Base-by-base conservation (phyloP, 1,140 invertebrate species). In the Venturia canescens region DNA sequence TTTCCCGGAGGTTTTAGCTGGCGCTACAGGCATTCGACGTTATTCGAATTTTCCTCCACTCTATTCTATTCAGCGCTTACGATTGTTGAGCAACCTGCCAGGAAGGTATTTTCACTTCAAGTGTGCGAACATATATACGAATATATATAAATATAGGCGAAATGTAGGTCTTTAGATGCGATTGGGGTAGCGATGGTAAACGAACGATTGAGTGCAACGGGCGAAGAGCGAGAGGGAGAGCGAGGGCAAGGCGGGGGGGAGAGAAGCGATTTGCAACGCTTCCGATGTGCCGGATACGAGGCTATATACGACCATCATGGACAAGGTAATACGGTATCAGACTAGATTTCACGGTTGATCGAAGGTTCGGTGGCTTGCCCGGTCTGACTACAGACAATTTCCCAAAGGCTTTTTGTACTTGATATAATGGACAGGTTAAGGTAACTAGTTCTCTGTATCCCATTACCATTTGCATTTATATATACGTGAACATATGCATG, bases 321-420 rank as follows among this genome's bases (percentile, higher is more conserved):
- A 53, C 66, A 80, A 63, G 81, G 82, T 87, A 87, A 88, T 88
- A 84, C 86, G 87, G 44, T 85, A 88, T 88, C 83, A 83, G 87
- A 89, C 86, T 89, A 88, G 86, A 88, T 88, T 89, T 89, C 88
- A 88, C 85, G 88, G 83, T 86, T 86, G 87, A 89, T 88, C 87
- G 88, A 87, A 83, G 48, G 71, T 83, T 71, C 63, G 48, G 66
- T 53, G 76, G 75, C 81, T 78, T 81, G 38, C 82, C 84, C 71
- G n/a, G 66, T 29, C 29, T n/a, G 26, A 53, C 71, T 82, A 86
- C 87, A 88, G 87, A 89, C 87, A 85, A 88, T 89, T 89, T 88
- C 87, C 88, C 88, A 88, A 88, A 88, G 88, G 87, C 86, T 87
- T 87, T 81, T 79, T 53, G 48, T 86, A 87, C 80, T 75, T 83